Evolutionary conservation across 2,797 vertebrate genomes (phyloP), one percentile per base, ranked within the genome.

Genomic region (Sarcoramphus papa): DNA sequence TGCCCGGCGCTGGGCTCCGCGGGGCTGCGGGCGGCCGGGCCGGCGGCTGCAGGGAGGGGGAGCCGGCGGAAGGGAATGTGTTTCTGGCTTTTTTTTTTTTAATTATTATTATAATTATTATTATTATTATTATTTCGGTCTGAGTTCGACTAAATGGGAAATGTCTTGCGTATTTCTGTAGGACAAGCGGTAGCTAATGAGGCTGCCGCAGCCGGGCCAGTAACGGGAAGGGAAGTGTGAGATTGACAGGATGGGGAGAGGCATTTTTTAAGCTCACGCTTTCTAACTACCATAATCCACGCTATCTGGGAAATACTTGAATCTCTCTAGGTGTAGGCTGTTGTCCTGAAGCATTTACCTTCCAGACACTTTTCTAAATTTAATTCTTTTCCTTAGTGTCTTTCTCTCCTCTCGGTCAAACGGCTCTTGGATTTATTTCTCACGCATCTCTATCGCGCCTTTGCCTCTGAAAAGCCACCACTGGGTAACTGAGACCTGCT

Each of bases 261-360:
- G 82, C 48, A n/a, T 82, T 91, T 92, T 95, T 94, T 54, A 94
- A 87, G 72, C 80, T 94, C 93, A 33, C 54, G 73, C 91, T 97
- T 97, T 95, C 95, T 70, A 73, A 91, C 75, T 67, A 90, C 92
- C 89, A 54, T 95, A 73, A 94, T 96, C 95, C 96, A 90, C 92
- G 90, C 89, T 95, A 96, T 97, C 98, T 97, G 98, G 98, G 96
- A 98, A 98, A 98, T 98, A 98, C 98, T 98, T 98, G 98, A 98
- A 98, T 97, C 96, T 98, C 93, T 98, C 95, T 96, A 94, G 93
- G 72, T 95, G 79, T 75, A 91, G 78, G 90, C 48, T 88, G 91
- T 85, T 81, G 88, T 95, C 80, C 95, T 87, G 90, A 96, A 97
- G 88, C 94, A 76, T 95, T 96, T 91, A 92, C 96, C 89, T 97